These are phyloP conservation scores for Melanotaenia nigrans DNA, from an alignment of 2,797 vertebrate species.

Conservation along the genomic window DNA sequence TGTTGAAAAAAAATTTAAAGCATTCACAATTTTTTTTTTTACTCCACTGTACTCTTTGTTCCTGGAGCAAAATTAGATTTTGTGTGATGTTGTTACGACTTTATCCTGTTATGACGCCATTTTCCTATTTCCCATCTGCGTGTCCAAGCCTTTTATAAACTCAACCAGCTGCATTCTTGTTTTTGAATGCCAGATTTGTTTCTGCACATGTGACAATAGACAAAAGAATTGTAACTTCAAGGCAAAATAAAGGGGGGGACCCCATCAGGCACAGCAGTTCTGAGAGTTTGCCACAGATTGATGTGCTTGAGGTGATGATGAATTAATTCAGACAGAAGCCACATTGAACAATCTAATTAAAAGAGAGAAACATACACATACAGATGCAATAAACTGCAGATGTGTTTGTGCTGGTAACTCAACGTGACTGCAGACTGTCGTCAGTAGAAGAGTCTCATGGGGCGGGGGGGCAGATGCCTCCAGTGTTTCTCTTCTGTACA, in stretches of 20 bases:
- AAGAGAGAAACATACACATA: constrained; percentile 36
- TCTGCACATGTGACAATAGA: constrained; percentile 31
- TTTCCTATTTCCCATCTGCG: constrained; percentile 34
- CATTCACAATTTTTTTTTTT: not conserved
- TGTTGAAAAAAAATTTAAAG: not conserved
- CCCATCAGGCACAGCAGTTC: constrained; percentile 11
- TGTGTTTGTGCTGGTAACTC: constrained; percentile 57
- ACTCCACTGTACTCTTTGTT: constrained; percentile 4
- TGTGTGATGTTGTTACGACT: constrained; percentile 36
- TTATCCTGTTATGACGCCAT: constrained; percentile 31
- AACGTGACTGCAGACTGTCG: constrained; percentile 58
- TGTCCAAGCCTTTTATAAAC: constrained; percentile 32
- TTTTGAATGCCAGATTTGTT: constrained; percentile 37
- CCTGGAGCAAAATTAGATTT: constrained; percentile 37
- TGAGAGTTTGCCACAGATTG: constrained; percentile 34
- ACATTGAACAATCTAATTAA: constrained; percentile 49
- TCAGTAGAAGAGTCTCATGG: constrained; percentile 35
- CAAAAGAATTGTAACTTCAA: constrained; percentile 43
- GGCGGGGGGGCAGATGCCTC: constrained; percentile 43
- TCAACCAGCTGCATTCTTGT: constrained; percentile 33
- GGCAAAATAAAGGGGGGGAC: constrained; percentile 16
- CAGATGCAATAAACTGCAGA: constrained; percentile 65
- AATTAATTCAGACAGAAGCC: constrained; percentile 48
- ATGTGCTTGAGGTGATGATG: constrained; percentile 60
- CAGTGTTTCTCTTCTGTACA: constrained; percentile 47